Conservation (phyloP, 2,113 vertebrate species). For the Vimba vimba region DNA sequence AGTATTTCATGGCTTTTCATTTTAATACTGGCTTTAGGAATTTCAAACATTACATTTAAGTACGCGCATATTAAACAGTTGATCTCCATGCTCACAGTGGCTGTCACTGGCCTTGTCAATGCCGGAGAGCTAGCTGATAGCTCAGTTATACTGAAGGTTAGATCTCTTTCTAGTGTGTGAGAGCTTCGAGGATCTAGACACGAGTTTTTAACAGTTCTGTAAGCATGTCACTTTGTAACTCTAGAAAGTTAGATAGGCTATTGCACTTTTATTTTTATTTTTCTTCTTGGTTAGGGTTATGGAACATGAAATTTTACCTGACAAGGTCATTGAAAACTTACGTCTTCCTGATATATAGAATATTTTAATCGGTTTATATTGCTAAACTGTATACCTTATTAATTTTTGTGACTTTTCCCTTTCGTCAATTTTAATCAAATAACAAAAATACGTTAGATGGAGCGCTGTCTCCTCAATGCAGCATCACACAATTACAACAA, state of each 20-base stretch:
- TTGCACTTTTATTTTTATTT: not conserved
- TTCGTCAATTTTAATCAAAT: not conserved
- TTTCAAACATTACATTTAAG: not conserved
- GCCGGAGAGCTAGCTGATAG: not conserved
- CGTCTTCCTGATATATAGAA: not conserved
- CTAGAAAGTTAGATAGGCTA: not conserved
- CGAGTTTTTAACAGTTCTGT: not conserved
- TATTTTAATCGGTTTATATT: not conserved
- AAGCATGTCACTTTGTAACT: not conserved
- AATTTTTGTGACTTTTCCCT: not conserved
- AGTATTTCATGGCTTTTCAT: conserved; percentile 53
- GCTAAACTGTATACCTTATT: not conserved
- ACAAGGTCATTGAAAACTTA: conserved; percentile 20
- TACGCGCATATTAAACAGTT: not conserved
- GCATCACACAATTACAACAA: not conserved
- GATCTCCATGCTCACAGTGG: conserved; percentile 27
- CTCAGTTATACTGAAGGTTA: conserved; percentile 10
- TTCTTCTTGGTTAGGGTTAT: not conserved
- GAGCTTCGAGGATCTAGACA: not conserved
- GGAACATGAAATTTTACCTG: not conserved
- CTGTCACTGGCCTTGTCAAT: conserved; percentile 30
- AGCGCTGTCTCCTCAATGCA: not conserved
- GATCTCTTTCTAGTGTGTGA: not conserved
- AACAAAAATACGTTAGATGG: not conserved
- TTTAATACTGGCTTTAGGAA: not conserved